Base-by-base conservation (phyloP, 2,113 vertebrate genomes). In the Upupa epops region DNA sequence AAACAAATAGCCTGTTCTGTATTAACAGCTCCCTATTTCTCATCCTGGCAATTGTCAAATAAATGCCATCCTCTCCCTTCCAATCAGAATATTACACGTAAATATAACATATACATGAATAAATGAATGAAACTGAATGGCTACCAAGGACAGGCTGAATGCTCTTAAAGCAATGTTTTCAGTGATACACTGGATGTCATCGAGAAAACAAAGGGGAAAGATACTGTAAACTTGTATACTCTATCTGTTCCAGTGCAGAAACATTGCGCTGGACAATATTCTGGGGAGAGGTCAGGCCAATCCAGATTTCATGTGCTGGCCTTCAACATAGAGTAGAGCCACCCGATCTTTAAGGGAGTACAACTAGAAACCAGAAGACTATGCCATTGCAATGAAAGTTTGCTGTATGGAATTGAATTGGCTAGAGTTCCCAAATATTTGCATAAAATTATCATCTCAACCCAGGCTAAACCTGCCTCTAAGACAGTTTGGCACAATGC, bases 71-170 rank as follows among this genome's bases (percentile, higher is more conserved):
- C 82, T 88, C 83, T 76, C 70, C 63, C 59, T 70, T 95, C 73
- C 74, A 82, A 86, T 82, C 31, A 84, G 73, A 88, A 63, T 89
- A 93, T 79, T 66, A 93, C 84, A 90, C 65, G n/a, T 84, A 92
- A 94, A 93, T 75, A 73, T 89, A 89, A 70, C 84, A n/a, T n/a
- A n/a, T n/a, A n/a, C n/a, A n/a, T n/a, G n/a, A n/a, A n/a, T n/a
- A n/a, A n/a, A n/a, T n/a, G n/a, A n/a, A n/a, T n/a, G 42, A 88
- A 37, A 79, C 14, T 90, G 81, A 66, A 86, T 72, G 34, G n/a
- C 42, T 79, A 94, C 54, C 59, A 90, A 66, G 22, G 37, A 45
- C 61, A 84, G 32, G 12, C 40, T 31, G 56, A 93, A 90, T 37
- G 51, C 36, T 86, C 51, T 58, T 31, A 65, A 86, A 79, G 26